Conservation (phyloP, 2,888 invertebrate species). For the Chaitophorus viminalis region DNA sequence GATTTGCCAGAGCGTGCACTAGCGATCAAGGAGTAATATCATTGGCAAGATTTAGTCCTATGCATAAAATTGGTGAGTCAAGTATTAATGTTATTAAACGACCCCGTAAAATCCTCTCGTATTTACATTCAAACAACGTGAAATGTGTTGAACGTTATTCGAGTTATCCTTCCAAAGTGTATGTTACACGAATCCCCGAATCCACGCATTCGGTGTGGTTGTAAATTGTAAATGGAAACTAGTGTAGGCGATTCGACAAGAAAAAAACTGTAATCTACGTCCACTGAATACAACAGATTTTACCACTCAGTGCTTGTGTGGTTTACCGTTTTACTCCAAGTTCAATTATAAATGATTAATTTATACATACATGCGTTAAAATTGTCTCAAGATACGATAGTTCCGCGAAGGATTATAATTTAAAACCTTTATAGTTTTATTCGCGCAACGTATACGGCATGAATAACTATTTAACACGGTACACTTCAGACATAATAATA, state of each 20-base stretch:
- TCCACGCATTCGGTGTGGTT: no score
- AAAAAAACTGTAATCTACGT: no score
- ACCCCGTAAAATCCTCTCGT: background rate
- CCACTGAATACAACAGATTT: background rate
- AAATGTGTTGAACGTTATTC: no score
- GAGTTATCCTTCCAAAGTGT: no score
- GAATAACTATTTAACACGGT: background rate
- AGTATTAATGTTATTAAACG: background rate
- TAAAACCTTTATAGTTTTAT: background rate
- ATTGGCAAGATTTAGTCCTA: conserved; percentile 80
- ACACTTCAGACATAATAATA: no score
- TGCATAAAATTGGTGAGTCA: conserved; percentile 77
- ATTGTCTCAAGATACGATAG: background rate
- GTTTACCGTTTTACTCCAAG: background rate
- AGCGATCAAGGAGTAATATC: conserved; percentile 84
- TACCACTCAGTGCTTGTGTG: background rate
- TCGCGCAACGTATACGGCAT: background rate
- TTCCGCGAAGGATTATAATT: background rate
- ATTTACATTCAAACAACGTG: no score
- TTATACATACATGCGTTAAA: background rate
- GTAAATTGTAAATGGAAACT: no score
- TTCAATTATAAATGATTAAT: background rate
- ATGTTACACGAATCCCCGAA: no score
- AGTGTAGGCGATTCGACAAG: no score
- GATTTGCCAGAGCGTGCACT: conserved; percentile 55